phyloP scores from a whole-genome alignment of 2,797 vertebrate genomes.

The Hybognathus amarus region DNA sequence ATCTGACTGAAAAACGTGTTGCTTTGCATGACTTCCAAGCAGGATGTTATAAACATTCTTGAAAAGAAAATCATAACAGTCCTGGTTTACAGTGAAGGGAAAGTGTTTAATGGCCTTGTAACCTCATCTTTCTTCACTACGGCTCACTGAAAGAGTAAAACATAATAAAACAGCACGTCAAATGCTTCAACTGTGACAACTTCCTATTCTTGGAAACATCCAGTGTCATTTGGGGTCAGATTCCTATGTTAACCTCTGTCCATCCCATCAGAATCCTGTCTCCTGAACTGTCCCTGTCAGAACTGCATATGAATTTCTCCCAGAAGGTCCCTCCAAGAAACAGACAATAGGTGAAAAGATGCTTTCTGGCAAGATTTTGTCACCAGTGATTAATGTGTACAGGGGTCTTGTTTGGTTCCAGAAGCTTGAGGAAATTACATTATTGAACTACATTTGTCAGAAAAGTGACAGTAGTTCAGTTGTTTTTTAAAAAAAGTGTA shows the following conservation, averaged over 20 bases:
- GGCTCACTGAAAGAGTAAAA: constrained; percentile 20
- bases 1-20: not conserved
- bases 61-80: constrained; percentile 24
- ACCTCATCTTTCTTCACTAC: constrained; percentile 25
- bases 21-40: constrained; percentile 32
- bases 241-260: constrained; percentile 60
- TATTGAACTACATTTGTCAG: constrained; percentile 17
- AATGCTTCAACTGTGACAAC: constrained; percentile 37
- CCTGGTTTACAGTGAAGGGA: constrained; percentile 10
- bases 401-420: constrained; percentile 68
- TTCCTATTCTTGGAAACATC: constrained; percentile 62
- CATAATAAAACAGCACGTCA: constrained; percentile 19
- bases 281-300: constrained; percentile 54
- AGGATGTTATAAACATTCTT: constrained; percentile 29
- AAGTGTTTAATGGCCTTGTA: constrained; percentile 31
- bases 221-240: constrained; percentile 65
- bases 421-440: constrained; percentile 1
- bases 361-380: constrained; percentile 63
- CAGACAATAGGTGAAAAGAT: constrained; percentile 61
- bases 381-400: constrained; percentile 71
- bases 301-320: constrained; percentile 38
- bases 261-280: constrained; percentile 53
- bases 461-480: not conserved
- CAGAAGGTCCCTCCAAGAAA: constrained; percentile 30
- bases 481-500: not conserved